Base-by-base conservation (phyloP, 2,888 invertebrate species). In the Vesta saturnalis region DNA sequence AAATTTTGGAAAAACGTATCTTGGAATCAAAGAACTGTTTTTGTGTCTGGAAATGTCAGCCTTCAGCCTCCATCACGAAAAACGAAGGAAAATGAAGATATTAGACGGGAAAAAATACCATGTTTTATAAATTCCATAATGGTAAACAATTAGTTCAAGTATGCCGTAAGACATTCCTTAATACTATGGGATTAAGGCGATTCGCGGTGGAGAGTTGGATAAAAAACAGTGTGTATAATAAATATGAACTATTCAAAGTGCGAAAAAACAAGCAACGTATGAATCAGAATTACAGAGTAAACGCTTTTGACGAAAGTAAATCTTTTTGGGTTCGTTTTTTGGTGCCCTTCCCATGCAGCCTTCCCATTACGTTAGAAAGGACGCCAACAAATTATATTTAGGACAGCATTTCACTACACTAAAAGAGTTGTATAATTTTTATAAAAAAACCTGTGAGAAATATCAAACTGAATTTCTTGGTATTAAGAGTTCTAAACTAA, bases 101-200 rank as follows among this genome's bases (percentile, higher is more conserved):
- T n/a, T 19, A 46, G 59, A 22, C 12, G 59, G 5, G 21, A n/a
- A n/a, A 6, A 46, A 43, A 19, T 18, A 59, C 59, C 21, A 1
- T 39, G 12, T 1, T 21, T 23, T 67, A 67, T 49, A 63, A 15
- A 15, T 6, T 63, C 1, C 19, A 57, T 57, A 56, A 43, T 21
- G 46, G 55, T 10, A 43, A 60, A 30, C 5, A 30, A 10, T 30
- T 30, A 30, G 30, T 30, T 6, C 30, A 30, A 30, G 30, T 30
- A 5, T 30, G 30, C 10, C 30, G 30, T 6, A 30, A 30, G 30
- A 30, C 10, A 10, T 30, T 30, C 30, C 30, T 30, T 60, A 66
- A 55, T 43, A 68, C 64, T n/a, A 22, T 54, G 1, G 54, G 49
- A 21, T 54, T 23, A 64, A 59, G 22, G 10, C 39, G 49, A 4